phyloP scores from a whole-genome alignment of 1,140 invertebrate species.

The Cydia strobilella region DNA sequence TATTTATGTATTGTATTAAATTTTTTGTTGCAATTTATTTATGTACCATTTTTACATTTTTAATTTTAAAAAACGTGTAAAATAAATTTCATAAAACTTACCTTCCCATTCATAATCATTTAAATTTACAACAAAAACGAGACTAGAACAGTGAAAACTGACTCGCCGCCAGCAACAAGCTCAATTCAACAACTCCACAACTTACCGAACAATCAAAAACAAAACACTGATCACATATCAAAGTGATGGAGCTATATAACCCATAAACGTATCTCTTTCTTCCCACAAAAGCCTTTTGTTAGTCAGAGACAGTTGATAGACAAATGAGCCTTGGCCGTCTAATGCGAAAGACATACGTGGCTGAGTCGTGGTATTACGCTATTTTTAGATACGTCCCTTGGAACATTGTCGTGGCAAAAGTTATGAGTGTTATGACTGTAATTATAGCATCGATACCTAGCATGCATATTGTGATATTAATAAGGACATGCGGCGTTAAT shows the following conservation, averaged over 20 bases:
- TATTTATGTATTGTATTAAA: too few species aligned
- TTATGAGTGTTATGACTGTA: neutral
- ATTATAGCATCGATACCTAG: constrained; percentile 8
- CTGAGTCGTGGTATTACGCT: neutral
- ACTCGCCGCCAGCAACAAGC: too few species aligned
- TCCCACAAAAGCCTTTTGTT: neutral
- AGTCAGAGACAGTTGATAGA: neutral
- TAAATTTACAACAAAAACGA: too few species aligned
- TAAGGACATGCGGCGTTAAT: neutral
- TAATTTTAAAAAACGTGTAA: too few species aligned
- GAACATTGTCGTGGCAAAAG: neutral
- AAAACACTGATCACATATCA: neutral
- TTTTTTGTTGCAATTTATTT: too few species aligned
- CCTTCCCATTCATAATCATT: too few species aligned
- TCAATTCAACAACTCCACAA: neutral
- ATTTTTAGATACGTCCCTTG: neutral
- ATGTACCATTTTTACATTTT: too few species aligned
- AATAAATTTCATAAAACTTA: too few species aligned
- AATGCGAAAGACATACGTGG: constrained; percentile 2
- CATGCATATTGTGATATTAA: neutral
- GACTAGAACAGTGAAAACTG: too few species aligned
- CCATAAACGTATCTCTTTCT: neutral
- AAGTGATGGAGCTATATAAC: neutral
- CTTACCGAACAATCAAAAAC: too few species aligned
- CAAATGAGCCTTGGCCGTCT: neutral